phyloP scores from a whole-genome alignment of 2,888 invertebrate genomes.

The Tholera decimalis region DNA sequence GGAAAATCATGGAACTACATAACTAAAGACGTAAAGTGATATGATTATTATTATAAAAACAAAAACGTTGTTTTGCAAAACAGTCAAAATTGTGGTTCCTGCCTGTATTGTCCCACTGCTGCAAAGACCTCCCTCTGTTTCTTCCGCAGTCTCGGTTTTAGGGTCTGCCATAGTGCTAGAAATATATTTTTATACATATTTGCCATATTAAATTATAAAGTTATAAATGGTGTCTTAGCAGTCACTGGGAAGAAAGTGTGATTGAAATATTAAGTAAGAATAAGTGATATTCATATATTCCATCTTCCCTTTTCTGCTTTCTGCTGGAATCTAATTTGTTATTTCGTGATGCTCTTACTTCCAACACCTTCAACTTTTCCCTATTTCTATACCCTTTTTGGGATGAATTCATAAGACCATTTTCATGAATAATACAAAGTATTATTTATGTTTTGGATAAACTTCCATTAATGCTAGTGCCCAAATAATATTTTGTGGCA shows the following conservation, averaged over 20 bases:
- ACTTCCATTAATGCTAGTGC: constrained; percentile 10
- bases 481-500: constrained; percentile 8
- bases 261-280: constrained; percentile 3
- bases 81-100: no score
- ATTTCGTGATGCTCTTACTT: neutral
- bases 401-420: neutral
- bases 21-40: no score
- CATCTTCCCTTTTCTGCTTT: constrained; percentile 1
- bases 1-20: no score
- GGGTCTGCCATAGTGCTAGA: neutral
- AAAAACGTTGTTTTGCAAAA: no score
- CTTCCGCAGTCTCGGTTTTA: no score
- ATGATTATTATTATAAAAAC: no score
- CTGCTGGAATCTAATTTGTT: neutral
- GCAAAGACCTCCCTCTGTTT: no score
- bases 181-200: neutral
- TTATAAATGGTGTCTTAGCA: neutral
- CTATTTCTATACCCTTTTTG: neutral
- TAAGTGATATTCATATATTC: constrained; percentile 16
- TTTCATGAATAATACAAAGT: neutral
- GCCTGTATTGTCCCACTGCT: no score
- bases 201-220: neutral
- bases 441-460: constrained; percentile 2
- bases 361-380: neutral
- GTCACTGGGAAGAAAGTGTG: neutral